Base-by-base conservation (phyloP, 2,113 vertebrate species). In the Channa argus region DNA sequence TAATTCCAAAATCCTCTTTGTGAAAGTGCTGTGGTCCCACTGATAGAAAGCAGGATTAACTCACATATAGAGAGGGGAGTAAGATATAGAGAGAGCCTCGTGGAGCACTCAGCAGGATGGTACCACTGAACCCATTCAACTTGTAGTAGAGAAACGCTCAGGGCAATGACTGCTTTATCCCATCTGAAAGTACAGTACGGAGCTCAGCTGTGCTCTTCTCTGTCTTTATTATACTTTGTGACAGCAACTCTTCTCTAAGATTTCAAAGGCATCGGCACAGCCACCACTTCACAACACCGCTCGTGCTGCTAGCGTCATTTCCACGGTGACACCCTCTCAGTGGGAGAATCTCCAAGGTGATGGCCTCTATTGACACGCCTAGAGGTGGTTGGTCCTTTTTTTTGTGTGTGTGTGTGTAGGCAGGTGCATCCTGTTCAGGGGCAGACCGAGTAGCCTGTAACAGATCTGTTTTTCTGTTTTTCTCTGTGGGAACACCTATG, bases 1-100 rank as follows among this genome's bases (percentile, higher is more conserved):
- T 91, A 90, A 89, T 85, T 79, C 87, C 88, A 72, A 88, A 93
- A 95, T 94, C 92, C 92, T 93, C 93, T 94, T 92, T 91, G 87
- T 87, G 79, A 77, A 86, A 83, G 74, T 85, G 78, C 83, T 41
- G 67, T 71, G 60, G 55, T 71, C 66, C 80, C 76, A 38, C 69
- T 70, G 80, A 74, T 79, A 75, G 80, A 88, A 80, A 82, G 81
- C 83, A 63, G 84, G 86, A 91, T 84, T 91, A 92, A 78, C 71
- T 63, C 50, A 44, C 74, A 46, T 44, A 36, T 49, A 45, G 52
- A 51, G 69, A 70, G 67, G 14, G 24, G 14, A 68, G 63, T 46
- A 44, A 53, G 76, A 74, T 60, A 67, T 54, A 72, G 64, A 72
- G 61, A 66, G 73, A 63, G 77, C 65, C 74, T 67, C 70, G 68